Conservation (phyloP, 2,888 invertebrate species). For the Acrocera orbiculus region DNA sequence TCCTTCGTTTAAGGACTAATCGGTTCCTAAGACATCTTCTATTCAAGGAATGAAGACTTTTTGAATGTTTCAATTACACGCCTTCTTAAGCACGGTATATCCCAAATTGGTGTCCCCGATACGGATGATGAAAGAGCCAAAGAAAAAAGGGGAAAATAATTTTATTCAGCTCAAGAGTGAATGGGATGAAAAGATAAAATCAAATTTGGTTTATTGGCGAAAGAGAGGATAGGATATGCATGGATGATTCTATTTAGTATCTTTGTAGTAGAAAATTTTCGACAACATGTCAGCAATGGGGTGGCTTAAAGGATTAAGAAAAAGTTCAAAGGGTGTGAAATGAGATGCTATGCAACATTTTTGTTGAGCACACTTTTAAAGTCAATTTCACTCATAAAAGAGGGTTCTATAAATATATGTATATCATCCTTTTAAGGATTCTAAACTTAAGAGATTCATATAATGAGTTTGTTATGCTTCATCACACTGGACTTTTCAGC, state of each 20-base stretch:
- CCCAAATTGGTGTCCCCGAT: constrained; percentile 14
- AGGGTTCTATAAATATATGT: background rate
- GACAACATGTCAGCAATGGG: constrained; percentile 10
- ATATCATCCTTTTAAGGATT: background rate
- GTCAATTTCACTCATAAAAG: background rate
- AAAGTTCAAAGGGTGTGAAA: constrained; percentile 11
- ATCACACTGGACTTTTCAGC: too few species aligned
- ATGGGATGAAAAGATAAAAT: constrained; percentile 10
- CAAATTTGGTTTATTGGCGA: constrained; percentile 12
- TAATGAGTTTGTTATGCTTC: too few species aligned
- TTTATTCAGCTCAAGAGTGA: too few species aligned
- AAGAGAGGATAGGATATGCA: constrained; percentile 3
- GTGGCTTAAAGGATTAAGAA: constrained; percentile 11
- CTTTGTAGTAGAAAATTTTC: constrained; percentile 5
- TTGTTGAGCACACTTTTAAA: constrained; percentile 4
- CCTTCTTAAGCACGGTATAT: constrained; percentile 33
- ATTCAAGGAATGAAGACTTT: constrained; percentile 15
- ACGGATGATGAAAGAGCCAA: constrained; percentile 6
- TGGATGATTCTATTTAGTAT: background rate
- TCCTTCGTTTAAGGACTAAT: constrained; percentile 14
- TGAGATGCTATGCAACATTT: constrained; percentile 3
- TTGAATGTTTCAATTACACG: constrained; percentile 35
- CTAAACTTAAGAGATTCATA: background rate
- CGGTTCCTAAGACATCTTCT: constrained; percentile 12
- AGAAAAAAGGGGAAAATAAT: too few species aligned